A percentile compares a stretch with the other conserved stretches of the same genome.
Evolutionary conservation across 2,797 vertebrate species (phyloP).

Genomic region (Halcyon badia): DNA sequence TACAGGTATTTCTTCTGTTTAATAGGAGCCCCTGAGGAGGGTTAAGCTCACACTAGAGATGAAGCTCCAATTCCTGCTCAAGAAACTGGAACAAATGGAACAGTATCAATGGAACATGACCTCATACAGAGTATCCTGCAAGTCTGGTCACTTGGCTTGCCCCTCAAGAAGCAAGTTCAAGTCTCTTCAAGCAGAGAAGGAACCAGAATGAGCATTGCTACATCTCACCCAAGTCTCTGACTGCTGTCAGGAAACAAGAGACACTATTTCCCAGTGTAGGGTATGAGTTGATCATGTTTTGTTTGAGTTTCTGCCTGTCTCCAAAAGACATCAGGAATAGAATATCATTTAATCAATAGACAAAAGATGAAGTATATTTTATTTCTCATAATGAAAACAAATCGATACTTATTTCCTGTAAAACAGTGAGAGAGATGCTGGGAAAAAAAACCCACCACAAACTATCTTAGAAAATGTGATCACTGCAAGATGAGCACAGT

Average conservation of each 20-base stretch:
- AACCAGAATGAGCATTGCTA: neutral
- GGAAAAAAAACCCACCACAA: neutral
- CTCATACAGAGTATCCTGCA: neutral
- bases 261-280: neutral
- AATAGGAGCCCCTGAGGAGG: neutral
- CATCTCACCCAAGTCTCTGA: neutral
- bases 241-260: neutral
- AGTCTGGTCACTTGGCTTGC: neutral
- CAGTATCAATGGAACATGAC: neutral
- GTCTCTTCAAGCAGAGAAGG: neutral
- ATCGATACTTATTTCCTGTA: neutral
- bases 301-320: neutral
- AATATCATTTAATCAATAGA: neutral
- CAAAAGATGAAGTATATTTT: neutral
- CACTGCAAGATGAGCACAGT: neutral
- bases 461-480: neutral
- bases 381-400: neutral
- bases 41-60: neutral
- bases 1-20: neutral
- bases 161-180: neutral
- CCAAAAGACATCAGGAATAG: neutral
- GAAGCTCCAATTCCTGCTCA: neutral
- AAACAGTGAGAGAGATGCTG: neutral
- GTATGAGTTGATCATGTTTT: neutral
- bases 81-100: neutral